Percentiles rank a stretch among this genome's conserved stretches.
phyloP scores from a whole-genome alignment of 2,113 vertebrate species.

The Chaenocephalus aceratus region DNA sequence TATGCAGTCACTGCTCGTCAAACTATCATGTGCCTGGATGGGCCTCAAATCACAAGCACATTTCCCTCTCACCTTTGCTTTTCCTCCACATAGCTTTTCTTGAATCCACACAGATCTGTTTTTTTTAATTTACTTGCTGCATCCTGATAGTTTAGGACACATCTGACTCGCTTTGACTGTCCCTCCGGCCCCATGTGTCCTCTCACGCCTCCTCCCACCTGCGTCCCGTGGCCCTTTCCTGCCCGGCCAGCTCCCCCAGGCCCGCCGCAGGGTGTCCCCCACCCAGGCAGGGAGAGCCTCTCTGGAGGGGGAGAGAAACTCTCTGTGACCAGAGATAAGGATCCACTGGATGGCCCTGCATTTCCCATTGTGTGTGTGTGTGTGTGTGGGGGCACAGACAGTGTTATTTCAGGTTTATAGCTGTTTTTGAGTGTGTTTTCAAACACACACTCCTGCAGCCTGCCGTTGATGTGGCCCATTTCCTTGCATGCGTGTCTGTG shows the following conservation, averaged over 20 bases:
- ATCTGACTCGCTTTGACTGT: slow-evolving; percentile 49
- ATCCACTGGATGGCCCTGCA: slow-evolving; percentile 57
- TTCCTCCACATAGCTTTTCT: slow-evolving; percentile 14
- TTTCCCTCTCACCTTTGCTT: slow-evolving; percentile 58
- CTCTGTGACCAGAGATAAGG: slow-evolving; percentile 75
- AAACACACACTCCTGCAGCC: slow-evolving; percentile 74
- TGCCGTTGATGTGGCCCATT: slow-evolving; percentile 77
- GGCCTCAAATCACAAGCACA: slow-evolving; percentile 73
- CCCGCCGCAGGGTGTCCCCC: slow-evolving; percentile 65
- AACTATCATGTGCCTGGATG: slow-evolving; percentile 62
- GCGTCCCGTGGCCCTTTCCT: slow-evolving; percentile 75
- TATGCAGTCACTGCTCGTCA: slow-evolving; percentile 72
- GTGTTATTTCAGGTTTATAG: slow-evolving; percentile 78
- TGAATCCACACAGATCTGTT: slow-evolving; percentile 20
- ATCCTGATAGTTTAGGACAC: slow-evolving; percentile 41
- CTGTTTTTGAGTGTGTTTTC: slow-evolving; percentile 64
- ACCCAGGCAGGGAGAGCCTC: slow-evolving; percentile 63
- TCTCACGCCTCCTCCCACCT: slow-evolving; percentile 66
- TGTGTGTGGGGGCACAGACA: slow-evolving; percentile 29
- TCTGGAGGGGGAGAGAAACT: slow-evolving; percentile 47
- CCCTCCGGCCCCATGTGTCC: slow-evolving; percentile 66
- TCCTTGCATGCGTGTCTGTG: slow-evolving; percentile 73
- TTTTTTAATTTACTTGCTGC: slow-evolving; percentile 17
- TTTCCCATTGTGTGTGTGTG: slow-evolving; percentile 42
- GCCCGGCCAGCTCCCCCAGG: slow-evolving; percentile 61